Evolutionary conservation across 2,888 invertebrate genomes (phyloP), one percentile per base, ranked within the genome.

Genomic region (Drosophila ezoana): DNA sequence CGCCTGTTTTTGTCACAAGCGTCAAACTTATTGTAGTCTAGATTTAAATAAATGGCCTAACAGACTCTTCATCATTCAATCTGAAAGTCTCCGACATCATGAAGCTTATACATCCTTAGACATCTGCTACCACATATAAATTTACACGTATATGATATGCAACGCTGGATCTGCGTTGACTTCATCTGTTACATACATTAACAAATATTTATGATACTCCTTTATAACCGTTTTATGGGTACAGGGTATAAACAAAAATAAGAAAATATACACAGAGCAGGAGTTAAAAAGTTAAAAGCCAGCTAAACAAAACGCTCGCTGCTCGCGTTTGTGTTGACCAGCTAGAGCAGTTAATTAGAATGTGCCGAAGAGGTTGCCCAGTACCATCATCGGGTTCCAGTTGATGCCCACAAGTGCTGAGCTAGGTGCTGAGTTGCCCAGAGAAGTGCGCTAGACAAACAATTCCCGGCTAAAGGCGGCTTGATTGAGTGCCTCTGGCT

Each of bases 271-370:
- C 57, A 47, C 48, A 20, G 52, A 37, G 64, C 44, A 78, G 63
- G 61, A 76, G 74, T 79, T 74, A 77, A 83, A 72, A 86, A 76
- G 76, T 89, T 88, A 87, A 89, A 87, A 87, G 89, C 82, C 89
- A 81, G 77, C 71, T 73, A 87, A 84, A 84, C 87, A 84, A 81
- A 87, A 72, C 74, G 74, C 38, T 45, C 58, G 57, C 51, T 83
- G 86, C 88, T 86, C 86, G 86, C 88, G 67, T 88, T 87, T 87
- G 83, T 80, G 82, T 86, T 83, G 78, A 75, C 79, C 81, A 89
- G 86, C 86, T 85, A 82, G 89, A 85, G 89, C 87, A 89, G 89
- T 85, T 89, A 87, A 87, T 86, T 89, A 88, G 89, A 89, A 88
- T 83, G 79, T 81, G 79, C 72, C 64, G 67, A 69, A 43, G 79